These are phyloP conservation scores for Trichonephila clavipes DNA, from an alignment of 1,140 invertebrate genomes.

Conservation along the genomic window DNA sequence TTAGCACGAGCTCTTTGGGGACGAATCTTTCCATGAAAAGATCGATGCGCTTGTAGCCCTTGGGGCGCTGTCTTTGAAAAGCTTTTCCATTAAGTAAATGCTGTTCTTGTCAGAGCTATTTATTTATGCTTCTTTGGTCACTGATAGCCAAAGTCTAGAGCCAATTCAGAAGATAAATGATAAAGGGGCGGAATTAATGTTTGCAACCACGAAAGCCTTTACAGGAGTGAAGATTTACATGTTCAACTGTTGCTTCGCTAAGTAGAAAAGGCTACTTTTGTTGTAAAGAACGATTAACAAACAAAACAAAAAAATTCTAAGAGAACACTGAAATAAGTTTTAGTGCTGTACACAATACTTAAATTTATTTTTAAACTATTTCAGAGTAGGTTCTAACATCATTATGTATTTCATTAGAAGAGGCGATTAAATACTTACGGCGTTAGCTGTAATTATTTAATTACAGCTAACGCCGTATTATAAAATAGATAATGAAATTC, in stretches of 20 bases:
- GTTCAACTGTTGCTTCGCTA: slow-evolving; percentile 35
- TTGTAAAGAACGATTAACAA: too few species aligned
- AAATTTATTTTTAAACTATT: too few species aligned
- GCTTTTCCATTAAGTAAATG: slow-evolving; percentile 59
- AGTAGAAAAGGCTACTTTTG: neutral
- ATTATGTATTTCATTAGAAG: too few species aligned
- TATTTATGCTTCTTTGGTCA: slow-evolving; percentile 54
- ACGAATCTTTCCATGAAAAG: slow-evolving; percentile 10
- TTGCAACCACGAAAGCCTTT: slow-evolving; percentile 23
- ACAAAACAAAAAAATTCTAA: too few species aligned
- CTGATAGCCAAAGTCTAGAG: slow-evolving; percentile 29
- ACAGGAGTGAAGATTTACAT: neutral
- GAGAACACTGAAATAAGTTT: too few species aligned
- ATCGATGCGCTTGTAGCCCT: slow-evolving; percentile 20
- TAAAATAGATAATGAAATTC: too few species aligned
- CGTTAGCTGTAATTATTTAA: too few species aligned
- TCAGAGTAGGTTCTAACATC: too few species aligned
- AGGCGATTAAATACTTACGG: too few species aligned
- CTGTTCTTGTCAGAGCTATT: slow-evolving; percentile 49
- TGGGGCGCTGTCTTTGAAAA: slow-evolving; percentile 39
- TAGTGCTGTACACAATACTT: too few species aligned
- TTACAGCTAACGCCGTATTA: too few species aligned
- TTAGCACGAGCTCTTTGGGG: neutral
- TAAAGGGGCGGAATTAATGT: slow-evolving; percentile 17
- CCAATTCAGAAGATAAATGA: slow-evolving; percentile 38